Conservation (phyloP, 2,113 vertebrate genomes). For the Sitta europaea region DNA sequence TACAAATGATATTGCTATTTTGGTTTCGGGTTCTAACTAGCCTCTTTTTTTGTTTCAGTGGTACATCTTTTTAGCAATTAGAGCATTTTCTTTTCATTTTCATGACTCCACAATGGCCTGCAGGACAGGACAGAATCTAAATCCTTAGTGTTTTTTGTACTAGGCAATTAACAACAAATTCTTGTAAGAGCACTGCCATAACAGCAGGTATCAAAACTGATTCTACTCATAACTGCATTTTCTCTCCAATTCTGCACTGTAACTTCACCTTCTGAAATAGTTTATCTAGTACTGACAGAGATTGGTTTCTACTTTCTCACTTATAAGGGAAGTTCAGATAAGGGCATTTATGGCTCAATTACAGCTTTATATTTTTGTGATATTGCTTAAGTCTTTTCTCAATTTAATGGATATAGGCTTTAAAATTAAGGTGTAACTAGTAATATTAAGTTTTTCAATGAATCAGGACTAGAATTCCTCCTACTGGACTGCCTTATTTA, state of each 20-base stretch:
- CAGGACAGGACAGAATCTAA: background rate
- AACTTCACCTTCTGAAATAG: background rate
- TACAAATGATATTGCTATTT: background rate
- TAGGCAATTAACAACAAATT: background rate
- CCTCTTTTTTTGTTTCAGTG: background rate
- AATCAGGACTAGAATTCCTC: background rate
- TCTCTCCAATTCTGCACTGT: background rate
- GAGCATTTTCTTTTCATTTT: background rate
- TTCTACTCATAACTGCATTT: background rate
- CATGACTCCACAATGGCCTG: background rate
- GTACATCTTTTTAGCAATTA: background rate
- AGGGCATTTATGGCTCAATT: background rate
- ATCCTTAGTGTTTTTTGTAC: background rate
- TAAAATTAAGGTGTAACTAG: background rate
- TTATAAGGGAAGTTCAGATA: background rate
- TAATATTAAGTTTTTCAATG: background rate
- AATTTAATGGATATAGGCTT: background rate
- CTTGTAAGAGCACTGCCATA: background rate
- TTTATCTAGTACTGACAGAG: background rate
- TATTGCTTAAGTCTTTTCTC: background rate
- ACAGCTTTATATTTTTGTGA: background rate
- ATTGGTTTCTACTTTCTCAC: background rate
- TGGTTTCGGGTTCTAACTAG: background rate
- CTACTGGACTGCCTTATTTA: background rate
- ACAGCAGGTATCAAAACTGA: background rate